Evolutionary conservation across 2,888 invertebrate genomes (phyloP).

Genomic region (Scrobipalpa atriplicella): DNA sequence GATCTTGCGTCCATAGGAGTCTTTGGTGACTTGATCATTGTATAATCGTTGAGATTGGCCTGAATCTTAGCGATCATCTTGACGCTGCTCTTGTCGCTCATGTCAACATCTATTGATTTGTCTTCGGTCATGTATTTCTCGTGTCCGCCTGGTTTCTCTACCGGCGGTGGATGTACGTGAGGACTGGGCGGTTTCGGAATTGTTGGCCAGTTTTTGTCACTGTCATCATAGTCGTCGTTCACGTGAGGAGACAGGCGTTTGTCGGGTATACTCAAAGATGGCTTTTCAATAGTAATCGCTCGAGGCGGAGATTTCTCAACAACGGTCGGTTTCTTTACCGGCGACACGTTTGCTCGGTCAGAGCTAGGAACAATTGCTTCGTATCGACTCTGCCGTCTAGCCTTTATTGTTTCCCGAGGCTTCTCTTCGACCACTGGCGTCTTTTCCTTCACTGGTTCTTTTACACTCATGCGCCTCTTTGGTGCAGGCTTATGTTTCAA

Average conservation of each 20-base stretch:
- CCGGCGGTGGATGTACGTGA: constrained; percentile 63
- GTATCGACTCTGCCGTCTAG: constrained; percentile 44
- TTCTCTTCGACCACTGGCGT: constrained; percentile 41
- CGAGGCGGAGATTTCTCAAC: constrained; percentile 50
- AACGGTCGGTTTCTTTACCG: constrained; percentile 48
- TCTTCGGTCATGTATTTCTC: constrained; percentile 78
- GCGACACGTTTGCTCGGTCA: constrained; percentile 47
- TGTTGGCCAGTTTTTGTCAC: constrained; percentile 63
- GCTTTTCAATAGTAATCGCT: constrained; percentile 48
- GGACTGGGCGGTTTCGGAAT: constrained; percentile 69
- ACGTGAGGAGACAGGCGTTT: constrained; percentile 1
- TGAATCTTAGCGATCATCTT: constrained; percentile 79
- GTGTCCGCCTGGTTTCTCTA: constrained; percentile 69
- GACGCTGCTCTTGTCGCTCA: constrained; percentile 69
- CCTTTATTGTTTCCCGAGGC: constrained; percentile 40
- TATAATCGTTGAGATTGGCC: constrained; percentile 76
- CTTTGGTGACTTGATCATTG: constrained; percentile 78
- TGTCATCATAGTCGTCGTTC: constrained; percentile 56
- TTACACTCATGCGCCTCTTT: constrained; percentile 44
- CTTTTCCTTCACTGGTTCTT: constrained; percentile 44
- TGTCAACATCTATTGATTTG: constrained; percentile 70
- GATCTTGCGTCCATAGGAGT: constrained; percentile 78
- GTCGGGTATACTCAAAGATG: constrained; percentile 42
- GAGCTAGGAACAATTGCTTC: constrained; percentile 37
- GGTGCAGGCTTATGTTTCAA: constrained; percentile 54